Evolutionary conservation across 2,797 vertebrate species (phyloP), one percentile per base, ranked within the genome.

Genomic region (Acestrorhynchus altus): DNA sequence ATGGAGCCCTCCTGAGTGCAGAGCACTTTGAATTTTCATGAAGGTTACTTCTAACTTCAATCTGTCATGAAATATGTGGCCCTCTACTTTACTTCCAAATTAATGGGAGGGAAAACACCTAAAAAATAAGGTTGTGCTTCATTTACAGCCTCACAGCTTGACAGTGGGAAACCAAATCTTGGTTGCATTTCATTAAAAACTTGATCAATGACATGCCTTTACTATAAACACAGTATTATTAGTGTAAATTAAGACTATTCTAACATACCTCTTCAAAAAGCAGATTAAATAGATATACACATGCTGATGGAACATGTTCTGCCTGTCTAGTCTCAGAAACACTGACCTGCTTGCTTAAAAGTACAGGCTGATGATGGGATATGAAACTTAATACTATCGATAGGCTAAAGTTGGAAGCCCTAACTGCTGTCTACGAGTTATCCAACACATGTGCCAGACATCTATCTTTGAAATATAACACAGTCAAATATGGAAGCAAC

Each of bases 11-110:
- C 11, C 22, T 39, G 18, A 78, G 63, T 3, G 15, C 22, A 46
- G 31, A 70, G 64, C 40, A 31, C 49, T 76, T 75, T 31, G 18
- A 8, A 74, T 65, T 74, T 85, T 89, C 77, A 76, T 85, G 83
- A 90, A 90, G 87, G 81, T 83, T 87, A 83, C 85, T 88, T 89
- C 90, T 92, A 87, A 92, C 77, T 89, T 81, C 89, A 90, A 91
- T 91, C 88, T 72, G 69, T 89, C 81, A 84, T 91, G 88, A 91
- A 91, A 88, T 83, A 76, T 46, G 52, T 42, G 64, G 81, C 83
- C 74, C 84, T 85, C 88, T 74, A 88, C 28, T 44, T 76, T 74
- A 11, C 22, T 22, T 59, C 4, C 10, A 57, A 13, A 44, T 74
- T 22, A 46, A 24, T 56, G 49, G 11, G 13, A 26, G 60, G 56